A percentile compares a stretch with the other conserved stretches of the same genome.
Conservation (phyloP, 2,797 vertebrate genomes). For the Alectoris magna region DNA sequence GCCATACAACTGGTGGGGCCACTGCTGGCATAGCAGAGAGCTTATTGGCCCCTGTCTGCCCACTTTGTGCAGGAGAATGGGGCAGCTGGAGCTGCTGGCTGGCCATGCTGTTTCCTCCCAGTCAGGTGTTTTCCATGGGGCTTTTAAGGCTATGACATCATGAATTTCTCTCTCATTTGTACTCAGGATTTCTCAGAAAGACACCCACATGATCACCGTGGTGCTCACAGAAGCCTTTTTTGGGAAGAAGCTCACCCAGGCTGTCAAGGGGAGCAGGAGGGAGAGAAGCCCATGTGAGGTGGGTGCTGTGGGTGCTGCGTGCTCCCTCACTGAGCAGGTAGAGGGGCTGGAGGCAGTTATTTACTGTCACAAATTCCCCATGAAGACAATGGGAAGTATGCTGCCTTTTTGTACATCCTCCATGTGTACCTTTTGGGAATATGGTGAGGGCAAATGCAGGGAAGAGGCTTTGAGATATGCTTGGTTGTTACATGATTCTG, state of each 20-base stretch:
- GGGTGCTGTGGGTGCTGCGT: not conserved
- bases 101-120: not conserved
- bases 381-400: not conserved
- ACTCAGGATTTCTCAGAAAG: not conserved
- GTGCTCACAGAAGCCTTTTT: not conserved
- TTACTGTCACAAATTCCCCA: not conserved
- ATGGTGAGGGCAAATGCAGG: not conserved
- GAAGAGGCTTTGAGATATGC: not conserved
- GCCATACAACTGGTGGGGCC: accelerated
- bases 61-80: accelerated
- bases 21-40: not conserved
- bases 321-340: not conserved
- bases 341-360: accelerated
- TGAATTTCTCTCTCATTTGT: not conserved
- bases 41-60: not conserved
- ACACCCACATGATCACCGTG: not conserved
- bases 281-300: not conserved
- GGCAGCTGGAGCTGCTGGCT: not conserved
- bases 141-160: not conserved
- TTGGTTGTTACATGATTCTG: not conserved
- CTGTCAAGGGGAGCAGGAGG: not conserved
- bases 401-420: not conserved
- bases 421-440: not conserved
- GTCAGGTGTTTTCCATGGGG: not conserved
- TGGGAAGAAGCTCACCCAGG: not conserved